A percentile compares a stretch with the other conserved stretches of the same genome.
Conservation (phyloP, 2,888 invertebrate species). For the Meliscaeva auricollis region DNA sequence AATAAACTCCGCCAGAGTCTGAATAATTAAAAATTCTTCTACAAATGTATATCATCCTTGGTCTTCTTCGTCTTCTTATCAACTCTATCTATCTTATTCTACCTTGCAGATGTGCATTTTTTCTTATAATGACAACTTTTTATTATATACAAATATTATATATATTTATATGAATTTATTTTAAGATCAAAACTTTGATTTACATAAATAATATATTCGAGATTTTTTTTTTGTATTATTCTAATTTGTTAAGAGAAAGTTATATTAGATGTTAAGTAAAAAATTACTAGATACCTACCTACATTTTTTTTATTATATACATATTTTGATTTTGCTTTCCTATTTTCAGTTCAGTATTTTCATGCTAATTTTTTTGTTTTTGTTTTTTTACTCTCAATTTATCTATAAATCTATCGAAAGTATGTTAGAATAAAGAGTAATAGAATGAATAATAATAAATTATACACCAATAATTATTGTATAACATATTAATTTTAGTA, state of each 20-base stretch:
- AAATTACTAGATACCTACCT: slow-evolving; percentile 28
- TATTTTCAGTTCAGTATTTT: slow-evolving; percentile 60
- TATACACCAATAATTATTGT: slow-evolving; percentile 56
- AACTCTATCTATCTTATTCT: slow-evolving; percentile 44
- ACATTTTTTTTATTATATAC: neutral
- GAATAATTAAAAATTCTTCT: slow-evolving; percentile 79
- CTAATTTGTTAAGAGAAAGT: slow-evolving; percentile 55
- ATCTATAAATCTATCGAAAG: slow-evolving; percentile 59
- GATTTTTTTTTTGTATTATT: slow-evolving; percentile 33
- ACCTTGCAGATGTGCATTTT: slow-evolving; percentile 54
- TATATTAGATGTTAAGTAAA: slow-evolving; percentile 57
- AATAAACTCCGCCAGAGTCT: slow-evolving; percentile 85
- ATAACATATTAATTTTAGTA: slow-evolving; percentile 60
- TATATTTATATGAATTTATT: slow-evolving; percentile 52
- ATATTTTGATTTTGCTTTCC: slow-evolving; percentile 4
- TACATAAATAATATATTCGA: slow-evolving; percentile 54
- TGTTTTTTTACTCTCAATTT: neutral
- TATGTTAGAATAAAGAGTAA: slow-evolving; percentile 50
- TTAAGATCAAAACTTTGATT: slow-evolving; percentile 53
- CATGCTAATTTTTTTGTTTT: slow-evolving; percentile 1
- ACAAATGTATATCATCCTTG: slow-evolving; percentile 9
- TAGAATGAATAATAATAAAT: slow-evolving; percentile 58
- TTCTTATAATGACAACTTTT: slow-evolving; percentile 23
- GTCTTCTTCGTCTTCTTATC: slow-evolving; percentile 44
- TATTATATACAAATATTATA: slow-evolving; percentile 1